Evolutionary conservation across 2,113 vertebrate species (phyloP), one percentile per base, ranked within the genome.

Genomic region (Ophthalmolycus amberensis): DNA sequence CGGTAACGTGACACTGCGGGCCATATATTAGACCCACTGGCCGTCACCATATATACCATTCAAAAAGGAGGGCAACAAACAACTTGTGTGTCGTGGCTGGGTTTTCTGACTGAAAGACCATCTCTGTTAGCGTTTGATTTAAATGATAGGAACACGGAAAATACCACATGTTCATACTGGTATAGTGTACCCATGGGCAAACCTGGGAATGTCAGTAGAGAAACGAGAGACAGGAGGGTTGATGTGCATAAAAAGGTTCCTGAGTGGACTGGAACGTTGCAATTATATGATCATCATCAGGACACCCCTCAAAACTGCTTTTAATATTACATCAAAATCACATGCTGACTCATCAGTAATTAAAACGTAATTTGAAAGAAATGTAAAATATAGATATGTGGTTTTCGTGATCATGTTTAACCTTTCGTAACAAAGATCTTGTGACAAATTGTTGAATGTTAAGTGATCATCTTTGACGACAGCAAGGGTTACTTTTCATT

Each of bases 1-100:
- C 68, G 46, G 59, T 80, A 83, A 86, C 79, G 80, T 71, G 70
- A 88, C 79, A 87, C 78, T 75, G 67, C 67, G 67, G 54, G 58
- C n/a, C 75, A 40, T 84, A 82, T 81, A 81, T 84, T 48, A 60
- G 72, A 62, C 32, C 62, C 56, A n/a, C 70, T 82, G 3, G 32
- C 80, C 69, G 70, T 74, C 62, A 83, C 59, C 70, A 63, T 66
- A 50, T 69, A 38, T 44, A 67, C 29, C 74, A 52, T 66, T 78
- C 66, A 20, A 59, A 75, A 80, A 54, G 48, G 66, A 77, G 18
- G 42, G 76, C 52, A 71, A 40, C 83, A 76, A 75, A 80, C 68
- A 64, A 77, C 34, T 52, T 71, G 59, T 56, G 25, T 75, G 69
- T 88, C 63, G 62, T 7, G 63, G 46, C 22, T 34, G 16, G 20